phyloP scores from a whole-genome alignment of 2,797 vertebrate species.

The Discoglossus pictus region DNA sequence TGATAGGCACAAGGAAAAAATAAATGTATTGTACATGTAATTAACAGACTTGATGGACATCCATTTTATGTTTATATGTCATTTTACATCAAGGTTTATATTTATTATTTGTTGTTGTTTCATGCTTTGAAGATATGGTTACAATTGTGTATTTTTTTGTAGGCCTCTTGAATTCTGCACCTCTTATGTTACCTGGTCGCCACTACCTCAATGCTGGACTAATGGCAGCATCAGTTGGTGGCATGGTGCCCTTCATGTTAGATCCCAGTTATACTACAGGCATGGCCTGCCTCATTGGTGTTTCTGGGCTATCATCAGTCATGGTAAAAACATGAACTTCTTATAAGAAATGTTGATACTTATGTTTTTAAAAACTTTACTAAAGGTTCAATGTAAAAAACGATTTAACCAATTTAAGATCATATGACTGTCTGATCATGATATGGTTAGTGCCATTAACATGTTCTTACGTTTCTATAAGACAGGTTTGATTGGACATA shows the following conservation, averaged over 20 bases:
- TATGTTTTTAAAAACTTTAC: no score
- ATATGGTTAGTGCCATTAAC: no score
- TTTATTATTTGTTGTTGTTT: conserved; percentile 10
- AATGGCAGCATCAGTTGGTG: conserved; percentile 68
- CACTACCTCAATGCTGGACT: conserved; percentile 69
- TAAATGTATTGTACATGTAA: no score
- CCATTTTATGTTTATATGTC: no score
- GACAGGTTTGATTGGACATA: no score
- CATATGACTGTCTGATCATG: no score
- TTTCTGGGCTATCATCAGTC: conserved; percentile 74
- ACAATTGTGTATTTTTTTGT: conserved; percentile 26
- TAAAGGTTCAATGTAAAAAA: no score
- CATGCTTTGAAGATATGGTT: fast-evolving
- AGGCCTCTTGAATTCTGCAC: conserved; percentile 67
- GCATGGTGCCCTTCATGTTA: conserved; percentile 70
- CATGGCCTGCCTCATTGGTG: conserved; percentile 69
- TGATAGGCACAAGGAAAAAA: no score
- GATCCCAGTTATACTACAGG: conserved; percentile 68
- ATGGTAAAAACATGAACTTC: conserved; percentile 61
- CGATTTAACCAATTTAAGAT: no score
- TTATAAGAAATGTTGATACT: no score
- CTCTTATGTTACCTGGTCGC: conserved; percentile 55
- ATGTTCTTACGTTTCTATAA: no score
- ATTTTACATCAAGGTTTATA: not conserved
- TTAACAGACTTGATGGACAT: no score